Evolutionary conservation across 2,888 invertebrate species (phyloP).

Genomic region (Leucophenga montana): DNA sequence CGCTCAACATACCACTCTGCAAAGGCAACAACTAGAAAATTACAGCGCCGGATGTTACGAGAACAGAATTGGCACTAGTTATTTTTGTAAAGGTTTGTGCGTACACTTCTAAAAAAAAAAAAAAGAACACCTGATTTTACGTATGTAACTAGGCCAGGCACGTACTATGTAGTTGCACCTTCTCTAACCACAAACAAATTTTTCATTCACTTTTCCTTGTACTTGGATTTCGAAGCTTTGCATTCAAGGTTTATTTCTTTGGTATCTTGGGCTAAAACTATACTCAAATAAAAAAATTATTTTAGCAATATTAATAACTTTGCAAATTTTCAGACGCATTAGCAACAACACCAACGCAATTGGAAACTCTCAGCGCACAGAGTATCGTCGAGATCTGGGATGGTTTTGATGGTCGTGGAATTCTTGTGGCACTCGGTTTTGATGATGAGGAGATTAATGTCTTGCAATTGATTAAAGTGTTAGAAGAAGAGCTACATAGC

Average conservation of each 20-base stretch:
- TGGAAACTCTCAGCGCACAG: slow-evolving; percentile 73
- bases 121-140: neutral
- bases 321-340: slow-evolving; percentile 46
- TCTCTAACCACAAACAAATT: neutral
- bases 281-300: neutral
- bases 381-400: slow-evolving; percentile 83
- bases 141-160: slow-evolving; percentile 24
- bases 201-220: neutral
- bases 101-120: slow-evolving; percentile 24
- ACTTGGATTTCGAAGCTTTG: no score
- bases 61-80: slow-evolving; percentile 40
- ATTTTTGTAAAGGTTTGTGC: slow-evolving; percentile 57
- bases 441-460: slow-evolving; percentile 76
- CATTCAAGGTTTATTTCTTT: slow-evolving; percentile 24
- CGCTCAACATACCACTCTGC: slow-evolving; percentile 21
- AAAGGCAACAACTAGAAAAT: slow-evolving; percentile 47
- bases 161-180: slow-evolving; percentile 24
- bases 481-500: slow-evolving; percentile 80
- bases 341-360: slow-evolving; percentile 64
- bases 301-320: neutral
- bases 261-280: slow-evolving; percentile 53
- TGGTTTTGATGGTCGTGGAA: slow-evolving; percentile 78
- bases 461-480: slow-evolving; percentile 78
- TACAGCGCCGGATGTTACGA: slow-evolving; percentile 48
- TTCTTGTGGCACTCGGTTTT: slow-evolving; percentile 82